Evolutionary conservation across 1,140 invertebrate species (phyloP).

Genomic region (Tetragonula clypearis): DNA sequence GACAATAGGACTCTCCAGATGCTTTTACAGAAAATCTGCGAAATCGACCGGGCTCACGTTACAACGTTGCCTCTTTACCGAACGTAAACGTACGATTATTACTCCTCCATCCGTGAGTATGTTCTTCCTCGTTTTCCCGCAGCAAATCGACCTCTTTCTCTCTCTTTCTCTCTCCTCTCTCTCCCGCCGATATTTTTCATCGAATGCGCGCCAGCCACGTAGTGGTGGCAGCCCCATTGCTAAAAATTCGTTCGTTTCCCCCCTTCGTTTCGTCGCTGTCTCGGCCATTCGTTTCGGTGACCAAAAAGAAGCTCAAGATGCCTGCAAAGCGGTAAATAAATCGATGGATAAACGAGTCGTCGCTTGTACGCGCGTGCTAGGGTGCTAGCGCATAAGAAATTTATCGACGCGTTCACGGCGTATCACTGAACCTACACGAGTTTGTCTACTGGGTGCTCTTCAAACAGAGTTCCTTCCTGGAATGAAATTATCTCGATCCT

Average conservation of each 20-base stretch:
- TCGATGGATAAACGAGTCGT: slow-evolving; percentile 54
- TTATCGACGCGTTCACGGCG: slow-evolving; percentile 55
- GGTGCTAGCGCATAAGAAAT: slow-evolving; percentile 51
- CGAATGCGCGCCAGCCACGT: neutral
- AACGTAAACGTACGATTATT: slow-evolving; percentile 32
- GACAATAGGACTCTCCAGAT: neutral
- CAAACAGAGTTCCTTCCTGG: neutral
- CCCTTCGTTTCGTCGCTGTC: slow-evolving; percentile 16
- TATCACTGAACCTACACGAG: slow-evolving; percentile 16
- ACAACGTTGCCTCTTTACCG: neutral
- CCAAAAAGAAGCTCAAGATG: slow-evolving; percentile 40
- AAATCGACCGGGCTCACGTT: neutral
- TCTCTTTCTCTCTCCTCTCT: neutral
- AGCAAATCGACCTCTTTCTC: neutral
- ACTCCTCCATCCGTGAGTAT: neutral
- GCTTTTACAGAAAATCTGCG: slow-evolving; percentile 8
- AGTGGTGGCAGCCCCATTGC: neutral
- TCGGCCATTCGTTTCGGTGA: slow-evolving; percentile 26
- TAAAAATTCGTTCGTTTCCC: slow-evolving; percentile 32
- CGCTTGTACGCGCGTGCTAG: slow-evolving; percentile 20
- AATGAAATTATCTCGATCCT: neutral
- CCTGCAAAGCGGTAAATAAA: slow-evolving; percentile 56
- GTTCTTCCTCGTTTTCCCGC: too few species aligned
- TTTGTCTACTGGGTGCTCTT: slow-evolving; percentile 26
- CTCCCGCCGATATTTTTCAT: slow-evolving; percentile 30